Evolutionary conservation across 2,888 invertebrate genomes (phyloP).

Genomic region (Ichneumoninae sp.): DNA sequence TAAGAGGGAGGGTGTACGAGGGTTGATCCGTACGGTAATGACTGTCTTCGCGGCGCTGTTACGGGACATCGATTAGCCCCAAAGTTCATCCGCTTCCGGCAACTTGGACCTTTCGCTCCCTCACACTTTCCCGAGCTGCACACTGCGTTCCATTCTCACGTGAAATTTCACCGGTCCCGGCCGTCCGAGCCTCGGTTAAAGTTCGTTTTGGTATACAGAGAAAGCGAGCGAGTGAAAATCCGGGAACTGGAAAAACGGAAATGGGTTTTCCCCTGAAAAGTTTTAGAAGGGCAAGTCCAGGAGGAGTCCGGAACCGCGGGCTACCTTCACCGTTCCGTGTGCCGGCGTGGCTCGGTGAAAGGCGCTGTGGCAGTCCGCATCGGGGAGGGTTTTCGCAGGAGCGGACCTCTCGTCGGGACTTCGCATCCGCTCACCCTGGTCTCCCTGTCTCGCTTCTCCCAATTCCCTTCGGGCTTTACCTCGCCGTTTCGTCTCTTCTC

Average conservation of each 20-base stretch:
- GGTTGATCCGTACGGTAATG: neutral
- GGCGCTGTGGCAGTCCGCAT: constrained; percentile 41
- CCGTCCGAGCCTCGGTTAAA: constrained; percentile 54
- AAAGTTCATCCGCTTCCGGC: constrained; percentile 15
- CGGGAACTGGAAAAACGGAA: constrained; percentile 61
- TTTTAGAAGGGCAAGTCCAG: constrained; percentile 56
- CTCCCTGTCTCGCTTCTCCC: constrained; percentile 16
- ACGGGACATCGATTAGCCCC: neutral
- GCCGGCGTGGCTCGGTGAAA: constrained; percentile 37
- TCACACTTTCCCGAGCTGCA: neutral
- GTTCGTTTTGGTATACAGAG: constrained; percentile 61
- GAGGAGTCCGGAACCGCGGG: constrained; percentile 19
- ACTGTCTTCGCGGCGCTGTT: neutral
- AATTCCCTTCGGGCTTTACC: constrained; percentile 16
- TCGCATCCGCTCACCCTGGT: constrained; percentile 3
- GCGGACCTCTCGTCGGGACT: constrained; percentile 12
- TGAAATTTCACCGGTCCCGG: constrained; percentile 17
- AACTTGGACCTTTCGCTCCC: neutral
- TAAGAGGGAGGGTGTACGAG: neutral
- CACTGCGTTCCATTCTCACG: neutral
- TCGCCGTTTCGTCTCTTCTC: constrained; percentile 23
- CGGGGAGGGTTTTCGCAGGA: constrained; percentile 8
- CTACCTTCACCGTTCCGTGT: constrained; percentile 30
- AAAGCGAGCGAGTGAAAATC: constrained; percentile 40
- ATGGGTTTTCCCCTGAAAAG: constrained; percentile 64